phyloP scores from a whole-genome alignment of 2,113 vertebrate genomes.

The Halcyon malimbica region DNA sequence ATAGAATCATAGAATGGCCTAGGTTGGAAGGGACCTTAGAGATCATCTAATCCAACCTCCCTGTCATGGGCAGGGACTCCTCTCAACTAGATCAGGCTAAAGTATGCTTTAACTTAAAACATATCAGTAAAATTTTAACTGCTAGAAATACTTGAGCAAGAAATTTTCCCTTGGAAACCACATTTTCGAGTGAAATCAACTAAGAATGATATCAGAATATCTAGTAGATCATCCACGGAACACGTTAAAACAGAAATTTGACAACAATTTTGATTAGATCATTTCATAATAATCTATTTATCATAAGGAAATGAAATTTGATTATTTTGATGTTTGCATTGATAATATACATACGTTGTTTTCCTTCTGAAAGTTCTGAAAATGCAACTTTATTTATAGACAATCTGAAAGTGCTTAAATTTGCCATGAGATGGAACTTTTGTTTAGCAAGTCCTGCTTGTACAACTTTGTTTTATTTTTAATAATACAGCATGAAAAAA shows the following conservation, averaged over 20 bases:
- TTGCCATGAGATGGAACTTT: not conserved
- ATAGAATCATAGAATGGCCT: no score
- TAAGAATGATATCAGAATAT: not conserved
- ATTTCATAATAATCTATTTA: not conserved
- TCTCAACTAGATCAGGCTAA: no score
- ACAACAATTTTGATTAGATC: not conserved
- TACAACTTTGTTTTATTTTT: not conserved
- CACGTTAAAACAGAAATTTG: not conserved
- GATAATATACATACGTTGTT: fast-evolving
- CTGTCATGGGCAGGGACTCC: no score
- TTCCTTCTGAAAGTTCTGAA: not conserved
- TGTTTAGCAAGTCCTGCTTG: not conserved
- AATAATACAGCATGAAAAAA: not conserved
- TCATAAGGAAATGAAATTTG: not conserved
- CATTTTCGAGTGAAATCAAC: not conserved
- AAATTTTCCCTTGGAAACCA: not conserved
- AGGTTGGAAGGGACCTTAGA: no score
- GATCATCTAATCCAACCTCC: no score
- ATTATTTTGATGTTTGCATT: not conserved
- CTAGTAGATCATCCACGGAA: not conserved
- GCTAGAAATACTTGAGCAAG: not conserved
- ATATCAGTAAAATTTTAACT: not conserved
- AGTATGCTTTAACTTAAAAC: not conserved
- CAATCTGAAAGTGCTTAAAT: not conserved
- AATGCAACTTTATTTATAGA: not conserved